These are phyloP conservation scores for Panulirus ornatus DNA, from an alignment of 1,140 invertebrate genomes.

Conservation along the genomic window DNA sequence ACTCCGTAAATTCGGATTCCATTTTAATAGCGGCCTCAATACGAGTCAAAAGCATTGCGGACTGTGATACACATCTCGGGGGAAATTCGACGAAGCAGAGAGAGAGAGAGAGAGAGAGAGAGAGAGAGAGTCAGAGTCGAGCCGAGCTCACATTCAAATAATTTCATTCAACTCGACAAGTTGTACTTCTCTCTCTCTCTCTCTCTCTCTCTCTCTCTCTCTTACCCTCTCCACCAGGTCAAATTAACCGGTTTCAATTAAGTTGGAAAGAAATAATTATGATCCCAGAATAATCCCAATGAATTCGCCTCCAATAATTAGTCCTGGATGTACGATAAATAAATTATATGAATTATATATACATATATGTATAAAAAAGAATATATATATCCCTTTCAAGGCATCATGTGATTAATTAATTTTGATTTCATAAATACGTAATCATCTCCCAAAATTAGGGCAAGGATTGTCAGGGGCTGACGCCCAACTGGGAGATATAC, in stretches of 20 bases:
- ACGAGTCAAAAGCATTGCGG: too few relatives aligned
- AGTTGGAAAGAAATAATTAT: not conserved
- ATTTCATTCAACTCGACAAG: not conserved
- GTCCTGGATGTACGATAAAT: too few relatives aligned
- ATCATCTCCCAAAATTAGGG: not conserved
- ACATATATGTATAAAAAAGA: too few relatives aligned
- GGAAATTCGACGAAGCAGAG: not conserved
- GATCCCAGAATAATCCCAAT: not conserved
- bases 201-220: too few relatives aligned
- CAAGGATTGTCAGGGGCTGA: not conserved
- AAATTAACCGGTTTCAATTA: not conserved
- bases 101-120: constrained; percentile 7
- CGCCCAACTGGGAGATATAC: not conserved
- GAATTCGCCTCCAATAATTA: too few relatives aligned
- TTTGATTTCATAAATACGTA: not conserved
- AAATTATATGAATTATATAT: too few relatives aligned
- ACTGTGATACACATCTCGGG: not conserved
- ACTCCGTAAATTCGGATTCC: too few relatives aligned
- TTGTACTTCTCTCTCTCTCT: not conserved
- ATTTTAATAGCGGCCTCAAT: too few relatives aligned
- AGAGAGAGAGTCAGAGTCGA: not conserved
- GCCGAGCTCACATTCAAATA: not conserved
- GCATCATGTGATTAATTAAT: not conserved
- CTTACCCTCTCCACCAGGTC: too few relatives aligned
- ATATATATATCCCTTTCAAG: not conserved